Base-by-base conservation (phyloP, 1,140 invertebrate species). In the Palaemon carinicauda region DNA sequence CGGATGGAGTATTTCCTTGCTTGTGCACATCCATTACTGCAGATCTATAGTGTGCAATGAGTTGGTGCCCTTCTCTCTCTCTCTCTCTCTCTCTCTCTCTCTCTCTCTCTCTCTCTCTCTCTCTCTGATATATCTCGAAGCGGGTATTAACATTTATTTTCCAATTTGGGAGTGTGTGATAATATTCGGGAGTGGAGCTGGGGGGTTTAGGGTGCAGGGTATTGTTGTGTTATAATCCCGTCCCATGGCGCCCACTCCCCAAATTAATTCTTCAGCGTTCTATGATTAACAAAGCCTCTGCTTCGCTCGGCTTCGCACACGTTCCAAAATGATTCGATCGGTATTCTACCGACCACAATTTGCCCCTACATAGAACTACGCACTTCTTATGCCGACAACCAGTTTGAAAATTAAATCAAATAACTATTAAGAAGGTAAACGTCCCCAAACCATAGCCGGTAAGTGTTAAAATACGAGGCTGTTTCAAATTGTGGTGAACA, bases 201-300 rank as follows among this genome's bases (percentile, higher is more conserved):
- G 21, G 74, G n/a, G 74, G 74, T 51, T 41, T 41, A 41, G 41
- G 74, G 50, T 5, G 17, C 74, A 41, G 74, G 31, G 31, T 50
- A 81, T 81, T 81, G 79, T 81, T 81, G 79, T 81, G 79, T 81
- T 60, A 81, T 81, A 81, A 81, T 81, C 79, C 79, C 17, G 24
- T 81, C 79, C 79, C 79, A 10, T 24, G 79, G 79, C 79, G 60
- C 79, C 31, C 79, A 81, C 79, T 81, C 56, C 79, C 79, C 79
- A 81, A 81, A 81, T 81, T 81, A 81, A 81, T 81, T 81, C 79
- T 81, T 81, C 79, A 81, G 79, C 53, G 54, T 81, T 69, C 79
- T 60, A 65, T 81, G 79, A 81, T 81, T 81, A 81, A 81, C 79
- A 81, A 81, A 81, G 79, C 27, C 29, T 17, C 56, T 31, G 27